Evolutionary conservation across 1,140 invertebrate genomes (phyloP).

Genomic region (Trachymyrmex cornetzi): DNA sequence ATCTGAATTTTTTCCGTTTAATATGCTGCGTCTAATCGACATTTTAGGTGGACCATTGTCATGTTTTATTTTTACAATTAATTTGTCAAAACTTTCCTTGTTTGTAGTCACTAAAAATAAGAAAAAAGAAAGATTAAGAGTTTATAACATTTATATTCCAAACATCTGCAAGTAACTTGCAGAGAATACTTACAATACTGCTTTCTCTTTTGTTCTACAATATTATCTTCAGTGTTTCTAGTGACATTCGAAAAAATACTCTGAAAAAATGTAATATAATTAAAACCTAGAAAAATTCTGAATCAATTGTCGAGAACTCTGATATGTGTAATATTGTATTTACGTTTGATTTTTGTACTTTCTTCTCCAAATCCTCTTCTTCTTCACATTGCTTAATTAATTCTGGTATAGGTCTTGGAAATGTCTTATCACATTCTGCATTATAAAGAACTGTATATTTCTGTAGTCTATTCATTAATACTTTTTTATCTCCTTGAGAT

Average conservation of each 20-base stretch:
- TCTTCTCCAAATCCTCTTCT: conserved; percentile 85
- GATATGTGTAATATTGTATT: conserved; percentile 33
- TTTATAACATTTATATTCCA: conserved; percentile 7
- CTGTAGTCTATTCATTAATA: conserved; percentile 84
- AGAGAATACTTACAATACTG: conserved; percentile 85
- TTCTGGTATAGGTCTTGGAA: conserved; percentile 84
- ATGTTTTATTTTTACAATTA: conserved; percentile 81
- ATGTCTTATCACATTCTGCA: conserved; percentile 86
- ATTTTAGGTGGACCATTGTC: conserved; percentile 59
- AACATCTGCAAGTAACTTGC: neutral
- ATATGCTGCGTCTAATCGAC: conserved; percentile 32
- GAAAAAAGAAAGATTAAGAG: conserved; percentile 54
- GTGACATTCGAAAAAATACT: conserved; percentile 78
- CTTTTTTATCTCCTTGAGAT: conserved; percentile 85
- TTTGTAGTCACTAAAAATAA: conserved; percentile 80
- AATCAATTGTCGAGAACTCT: neutral
- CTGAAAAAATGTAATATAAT: conserved; percentile 72
- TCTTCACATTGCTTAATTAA: conserved; percentile 85
- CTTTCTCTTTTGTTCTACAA: conserved; percentile 84
- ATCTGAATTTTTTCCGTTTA: conserved; percentile 17
- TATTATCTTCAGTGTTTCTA: conserved; percentile 81
- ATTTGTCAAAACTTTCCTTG: conserved; percentile 80
- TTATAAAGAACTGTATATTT: conserved; percentile 86
- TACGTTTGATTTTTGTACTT: conserved; percentile 72
- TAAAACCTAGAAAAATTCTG: conserved; percentile 20